Base-by-base conservation (phyloP, 2,113 vertebrate genomes). In the Hyaena hyaena region DNA sequence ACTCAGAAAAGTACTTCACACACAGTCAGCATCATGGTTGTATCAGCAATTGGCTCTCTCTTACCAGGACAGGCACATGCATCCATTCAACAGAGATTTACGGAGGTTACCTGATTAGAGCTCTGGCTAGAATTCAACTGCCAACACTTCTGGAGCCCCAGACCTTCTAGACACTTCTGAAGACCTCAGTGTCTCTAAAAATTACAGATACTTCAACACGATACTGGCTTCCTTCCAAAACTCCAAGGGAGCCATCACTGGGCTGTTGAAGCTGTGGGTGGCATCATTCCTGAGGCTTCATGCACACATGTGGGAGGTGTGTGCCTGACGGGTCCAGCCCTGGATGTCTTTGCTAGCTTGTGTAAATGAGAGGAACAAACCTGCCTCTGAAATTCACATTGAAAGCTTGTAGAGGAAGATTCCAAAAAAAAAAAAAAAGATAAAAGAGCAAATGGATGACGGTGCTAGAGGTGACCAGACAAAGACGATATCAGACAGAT, bases 21-120 rank as follows among this genome's bases (percentile, higher is more conserved):
- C 0, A 1, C 1, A 35, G 9, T 31, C 45, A n/a, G 26, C 31
- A 63, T 12, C 50, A 31, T 10, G 28, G 1, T 4, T 68, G 17
- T 53, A 50, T 92, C 69, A 83, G 50, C 24, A 53, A 58, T 2
- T 39, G 14, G 43, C n/a, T 53, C 4, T 53, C 11, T 28, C n/a
- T 80, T 33, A n/a, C 16, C 2, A 48, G 83, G 23, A 39, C 15
- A 73, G 45, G n/a, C 24, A 26, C 9, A 68, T 0, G 10, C 0
- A 15, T 31, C n/a, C 15, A 24, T 17, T 86, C 39, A 74, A 24
- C 58, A 77, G 33, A 33, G 14, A 23, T n/a, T 74, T 89, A 33
- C 24, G 71, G 61, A 31, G 53, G 55, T 31, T 63, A 50, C 3
- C 4, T 12, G 24, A 69, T 80, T 17, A 93, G 33, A 95, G 5